Percentiles rank a stretch among this genome's conserved stretches.
phyloP scores from a whole-genome alignment of 2,797 vertebrate genomes.

The Platyrinchus mystaceus region DNA sequence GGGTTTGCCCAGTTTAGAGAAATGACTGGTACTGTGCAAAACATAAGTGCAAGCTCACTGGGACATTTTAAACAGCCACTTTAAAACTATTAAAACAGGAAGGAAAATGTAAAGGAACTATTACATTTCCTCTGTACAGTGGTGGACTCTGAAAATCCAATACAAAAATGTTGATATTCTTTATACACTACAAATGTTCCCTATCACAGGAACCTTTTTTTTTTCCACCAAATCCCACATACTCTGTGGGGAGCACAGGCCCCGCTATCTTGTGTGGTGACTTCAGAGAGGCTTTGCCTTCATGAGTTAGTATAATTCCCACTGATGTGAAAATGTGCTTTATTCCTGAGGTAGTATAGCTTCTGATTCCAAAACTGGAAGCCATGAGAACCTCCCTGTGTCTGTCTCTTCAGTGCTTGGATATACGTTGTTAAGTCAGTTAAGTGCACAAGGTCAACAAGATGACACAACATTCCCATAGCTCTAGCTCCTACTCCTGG shows the following conservation, averaged over 20 bases:
- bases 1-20: neutral
- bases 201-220: neutral
- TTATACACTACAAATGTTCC: neutral
- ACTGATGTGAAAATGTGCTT: neutral
- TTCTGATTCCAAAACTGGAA: neutral
- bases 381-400: neutral
- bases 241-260: neutral
- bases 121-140: neutral
- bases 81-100: neutral
- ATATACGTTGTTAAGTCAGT: neutral
- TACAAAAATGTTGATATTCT: neutral
- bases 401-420: neutral
- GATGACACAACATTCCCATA: neutral
- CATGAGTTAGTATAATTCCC: neutral
- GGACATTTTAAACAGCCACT: neutral
- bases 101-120: neutral
- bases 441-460: neutral
- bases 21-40: neutral
- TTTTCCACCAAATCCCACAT: neutral
- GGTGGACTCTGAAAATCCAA: neutral
- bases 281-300: neutral
- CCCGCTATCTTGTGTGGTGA: neutral
- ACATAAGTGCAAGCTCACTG: neutral
- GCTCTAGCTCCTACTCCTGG: neutral
- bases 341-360: neutral